Base-by-base conservation (phyloP, 2,113 vertebrate genomes). In the Serranochromis macrocephalus region DNA sequence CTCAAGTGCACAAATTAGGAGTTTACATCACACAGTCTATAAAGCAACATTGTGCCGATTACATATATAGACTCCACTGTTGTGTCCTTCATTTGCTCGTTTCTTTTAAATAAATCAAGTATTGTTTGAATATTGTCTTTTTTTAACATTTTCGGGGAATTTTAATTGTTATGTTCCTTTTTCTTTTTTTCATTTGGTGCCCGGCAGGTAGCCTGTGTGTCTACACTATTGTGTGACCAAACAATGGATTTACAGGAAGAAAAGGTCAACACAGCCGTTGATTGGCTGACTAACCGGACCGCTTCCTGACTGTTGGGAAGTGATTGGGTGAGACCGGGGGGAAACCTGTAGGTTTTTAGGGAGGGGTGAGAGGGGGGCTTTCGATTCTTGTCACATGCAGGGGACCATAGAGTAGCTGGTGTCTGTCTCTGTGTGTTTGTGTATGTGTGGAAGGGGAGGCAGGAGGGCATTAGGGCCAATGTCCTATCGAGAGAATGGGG, bases 241-340 rank as follows among this genome's bases (percentile, higher is more conserved):
- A 97, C 96, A 97, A 97, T 97, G 95, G 95, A 92, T 85, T 84
- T 92, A 95, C 93, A 93, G 94, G 95, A 94, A 95, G 96, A 94
- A 97, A 95, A 97, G 95, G 96, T 96, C 94, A 95, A 93, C 88
- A 88, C 88, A 86, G 93, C 68, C 51, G 80, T 92, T 92, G 96
- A 97, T 96, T 97, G 96, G 96, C 91, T 93, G 86, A 51, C 90
- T 91, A 89, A 93, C 93, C 61, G 24, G 93, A 88, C 93, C 78
- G 85, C 95, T 97, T 97, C 97, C 97, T 97, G 96, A 92, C 93
- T 96, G 96, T 95, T 94, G 95, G 96, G 96, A 97, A 97, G 92
- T 95, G 92, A 96, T 94, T 95, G 92, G 95, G 92, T 31, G 75
- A 92, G 81, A 86, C 73, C 66, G 21, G 47, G 75, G 83, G 83